Evolutionary conservation across 2,113 vertebrate genomes (phyloP).

Genomic region (Dicrurus megarhynchus): DNA sequence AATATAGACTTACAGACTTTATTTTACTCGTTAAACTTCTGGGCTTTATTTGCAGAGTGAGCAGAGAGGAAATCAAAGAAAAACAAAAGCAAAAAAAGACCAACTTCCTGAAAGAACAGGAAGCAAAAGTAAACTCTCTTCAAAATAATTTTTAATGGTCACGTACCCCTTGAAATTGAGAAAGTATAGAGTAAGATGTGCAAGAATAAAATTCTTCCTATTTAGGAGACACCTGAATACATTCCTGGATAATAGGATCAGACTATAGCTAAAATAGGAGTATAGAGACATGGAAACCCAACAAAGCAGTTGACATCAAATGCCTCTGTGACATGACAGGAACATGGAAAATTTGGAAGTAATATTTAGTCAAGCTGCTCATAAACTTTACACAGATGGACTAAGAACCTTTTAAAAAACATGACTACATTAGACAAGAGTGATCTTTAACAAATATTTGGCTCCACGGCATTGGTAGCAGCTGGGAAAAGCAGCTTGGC

Average conservation of each 20-base stretch:
- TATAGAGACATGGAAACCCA: not conserved
- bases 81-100: not conserved
- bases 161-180: not conserved
- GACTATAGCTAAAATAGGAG: not conserved
- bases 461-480: not conserved
- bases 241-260: not conserved
- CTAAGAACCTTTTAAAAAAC: not conserved
- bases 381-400: not conserved
- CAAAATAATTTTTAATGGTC: not conserved
- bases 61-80: not conserved
- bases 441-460: not conserved
- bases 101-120: not conserved
- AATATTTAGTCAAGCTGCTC: not conserved
- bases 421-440: rapidly evolving
- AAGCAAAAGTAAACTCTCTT: not conserved
- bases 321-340: not conserved
- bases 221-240: not conserved
- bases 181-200: not conserved
- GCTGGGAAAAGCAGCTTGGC: not conserved
- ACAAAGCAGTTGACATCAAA: not conserved
- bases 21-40: not conserved
- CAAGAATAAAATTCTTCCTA: not conserved
- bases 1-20: not conserved
- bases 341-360: not conserved
- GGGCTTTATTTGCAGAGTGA: not conserved